phyloP scores from a whole-genome alignment of 2,888 invertebrate species.

The Conus canariensis region DNA sequence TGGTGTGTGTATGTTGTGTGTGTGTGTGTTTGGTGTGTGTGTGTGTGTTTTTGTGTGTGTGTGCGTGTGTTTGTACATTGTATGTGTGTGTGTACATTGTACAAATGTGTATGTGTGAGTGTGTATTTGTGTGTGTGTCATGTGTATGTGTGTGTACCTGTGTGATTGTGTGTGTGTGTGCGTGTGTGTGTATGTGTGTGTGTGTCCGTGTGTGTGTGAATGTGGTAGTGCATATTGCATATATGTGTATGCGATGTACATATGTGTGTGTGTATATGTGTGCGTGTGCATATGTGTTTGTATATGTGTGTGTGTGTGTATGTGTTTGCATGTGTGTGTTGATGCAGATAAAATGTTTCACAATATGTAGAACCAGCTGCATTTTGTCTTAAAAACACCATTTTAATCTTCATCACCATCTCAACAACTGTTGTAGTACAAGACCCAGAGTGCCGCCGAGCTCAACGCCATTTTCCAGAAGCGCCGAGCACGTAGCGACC shows the following conservation, averaged over 20 bases:
- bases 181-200: too few relatives aligned
- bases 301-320: background rate
- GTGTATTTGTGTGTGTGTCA: background rate
- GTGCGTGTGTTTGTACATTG: background rate
- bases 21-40: background rate
- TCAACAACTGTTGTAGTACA: slow-evolving; percentile 51
- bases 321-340: background rate
- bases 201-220: background rate
- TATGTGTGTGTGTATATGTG: background rate
- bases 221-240: too few relatives aligned
- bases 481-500: slow-evolving; percentile 48
- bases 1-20: too few relatives aligned
- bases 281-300: background rate
- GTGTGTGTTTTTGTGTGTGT: background rate
- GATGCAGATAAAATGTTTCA: too few relatives aligned
- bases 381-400: too few relatives aligned
- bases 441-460: slow-evolving; percentile 58
- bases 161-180: background rate
- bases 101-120: background rate
- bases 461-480: slow-evolving; percentile 60
- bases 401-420: too few relatives aligned
- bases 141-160: background rate
- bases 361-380: too few relatives aligned
- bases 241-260: background rate
- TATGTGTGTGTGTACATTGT: background rate